phyloP scores from a whole-genome alignment of 2,113 vertebrate genomes.

The Dicrurus megarhynchus region DNA sequence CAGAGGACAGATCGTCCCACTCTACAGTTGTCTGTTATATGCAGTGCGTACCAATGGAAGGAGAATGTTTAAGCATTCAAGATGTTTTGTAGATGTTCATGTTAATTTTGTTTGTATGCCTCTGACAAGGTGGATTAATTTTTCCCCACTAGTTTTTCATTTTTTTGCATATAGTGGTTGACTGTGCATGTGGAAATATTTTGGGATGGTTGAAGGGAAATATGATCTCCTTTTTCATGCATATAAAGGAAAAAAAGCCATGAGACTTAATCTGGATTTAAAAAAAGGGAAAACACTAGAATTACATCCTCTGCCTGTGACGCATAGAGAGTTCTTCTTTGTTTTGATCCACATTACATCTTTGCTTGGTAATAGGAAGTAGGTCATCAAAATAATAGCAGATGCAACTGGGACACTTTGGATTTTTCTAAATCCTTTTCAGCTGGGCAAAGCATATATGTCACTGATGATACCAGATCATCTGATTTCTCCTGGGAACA shows the following conservation, averaged over 20 bases:
- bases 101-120: not conserved
- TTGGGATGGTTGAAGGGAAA: not conserved
- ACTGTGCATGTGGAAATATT: not conserved
- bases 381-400: conserved; percentile 9
- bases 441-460: not conserved
- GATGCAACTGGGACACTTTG: not conserved
- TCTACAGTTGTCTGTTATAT: not conserved
- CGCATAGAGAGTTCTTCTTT: not conserved
- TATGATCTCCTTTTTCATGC: not conserved
- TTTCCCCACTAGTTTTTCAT: not conserved
- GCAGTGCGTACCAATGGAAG: not conserved
- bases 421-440: conserved; percentile 6
- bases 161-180: not conserved
- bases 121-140: not conserved
- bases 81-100: not conserved
- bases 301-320: not conserved
- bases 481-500: not conserved
- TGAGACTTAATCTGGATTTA: not conserved
- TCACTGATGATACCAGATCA: not conserved
- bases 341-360: not conserved
- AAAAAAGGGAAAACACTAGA: not conserved
- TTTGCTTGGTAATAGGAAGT: not conserved
- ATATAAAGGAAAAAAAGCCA: not conserved
- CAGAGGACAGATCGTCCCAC: not conserved
- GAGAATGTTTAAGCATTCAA: not conserved